phyloP scores from a whole-genome alignment of 2,888 invertebrate species.

The Allacma fusca region DNA sequence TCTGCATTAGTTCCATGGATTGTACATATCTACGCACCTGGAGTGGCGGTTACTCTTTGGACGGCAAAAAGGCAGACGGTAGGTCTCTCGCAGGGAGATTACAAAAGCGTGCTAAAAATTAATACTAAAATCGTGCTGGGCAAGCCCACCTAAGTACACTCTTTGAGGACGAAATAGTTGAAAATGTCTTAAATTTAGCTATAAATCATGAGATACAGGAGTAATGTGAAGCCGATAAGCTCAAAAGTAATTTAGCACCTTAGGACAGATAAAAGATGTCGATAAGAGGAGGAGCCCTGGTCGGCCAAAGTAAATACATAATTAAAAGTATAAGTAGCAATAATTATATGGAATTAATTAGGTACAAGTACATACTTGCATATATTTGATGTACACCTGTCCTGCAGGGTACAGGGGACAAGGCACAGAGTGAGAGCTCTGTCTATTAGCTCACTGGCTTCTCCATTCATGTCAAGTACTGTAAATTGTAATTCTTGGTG shows the following conservation, averaged over 20 bases:
- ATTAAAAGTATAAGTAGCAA: not conserved
- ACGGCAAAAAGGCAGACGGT: no score
- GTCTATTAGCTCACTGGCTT: no score
- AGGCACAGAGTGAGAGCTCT: no score
- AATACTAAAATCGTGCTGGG: slow-evolving; percentile 14
- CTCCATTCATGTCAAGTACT: no score
- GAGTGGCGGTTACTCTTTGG: no score
- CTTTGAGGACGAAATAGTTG: slow-evolving; percentile 17
- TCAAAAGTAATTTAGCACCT: slow-evolving; percentile 7
- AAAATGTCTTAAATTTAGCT: not conserved
- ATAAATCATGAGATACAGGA: not conserved
- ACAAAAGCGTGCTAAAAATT: slow-evolving; percentile 17
- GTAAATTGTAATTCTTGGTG: no score
- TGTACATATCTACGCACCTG: no score
- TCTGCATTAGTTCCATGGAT: no score
- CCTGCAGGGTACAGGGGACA: no score
- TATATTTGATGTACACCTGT: no score
- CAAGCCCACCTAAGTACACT: slow-evolving; percentile 14
- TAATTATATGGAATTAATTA: not conserved
- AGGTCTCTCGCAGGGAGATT: not conserved
- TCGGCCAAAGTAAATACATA: not conserved
- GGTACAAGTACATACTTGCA: not conserved
- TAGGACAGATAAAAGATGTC: not conserved
- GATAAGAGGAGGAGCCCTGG: not conserved
- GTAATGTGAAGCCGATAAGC: slow-evolving; percentile 6